These are phyloP conservation scores for Labeo rohita DNA, from an alignment of 2,113 vertebrate species.

Conservation along the genomic window DNA sequence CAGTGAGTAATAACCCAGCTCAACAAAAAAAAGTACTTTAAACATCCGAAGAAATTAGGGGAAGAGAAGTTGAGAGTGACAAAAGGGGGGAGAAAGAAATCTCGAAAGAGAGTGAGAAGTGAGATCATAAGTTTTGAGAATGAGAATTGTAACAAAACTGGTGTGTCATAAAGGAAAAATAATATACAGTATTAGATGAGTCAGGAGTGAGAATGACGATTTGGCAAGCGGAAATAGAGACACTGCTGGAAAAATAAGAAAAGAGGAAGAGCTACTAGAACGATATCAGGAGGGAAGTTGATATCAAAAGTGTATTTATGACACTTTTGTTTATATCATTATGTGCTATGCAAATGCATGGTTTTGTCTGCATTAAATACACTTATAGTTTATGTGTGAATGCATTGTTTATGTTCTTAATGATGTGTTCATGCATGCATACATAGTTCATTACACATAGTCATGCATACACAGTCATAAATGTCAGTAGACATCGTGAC, in stretches of 20 bases:
- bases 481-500: neutral
- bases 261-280: conserved; percentile 14
- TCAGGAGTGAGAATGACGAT: neutral
- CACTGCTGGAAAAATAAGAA: neutral
- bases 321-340: neutral
- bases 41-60: neutral
- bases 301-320: neutral
- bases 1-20: neutral
- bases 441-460: neutral
- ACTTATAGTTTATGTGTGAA: neutral
- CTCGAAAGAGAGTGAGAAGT: neutral
- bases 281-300: neutral
- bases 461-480: neutral
- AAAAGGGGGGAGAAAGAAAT: neutral
- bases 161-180: conserved; percentile 1
- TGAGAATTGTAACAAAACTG: conserved; percentile 13
- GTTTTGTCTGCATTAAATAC: neutral
- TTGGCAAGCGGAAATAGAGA: neutral
- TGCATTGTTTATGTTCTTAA: neutral
- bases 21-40: neutral
- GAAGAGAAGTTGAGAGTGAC: neutral
- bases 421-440: neutral
- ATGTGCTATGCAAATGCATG: neutral
- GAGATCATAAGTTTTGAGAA: neutral
- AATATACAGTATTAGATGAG: conserved; percentile 21